These are phyloP conservation scores for Montipora efflorescens DNA, from an alignment of 64 coral and sea anemone genomes.

Conservation along the genomic window DNA sequence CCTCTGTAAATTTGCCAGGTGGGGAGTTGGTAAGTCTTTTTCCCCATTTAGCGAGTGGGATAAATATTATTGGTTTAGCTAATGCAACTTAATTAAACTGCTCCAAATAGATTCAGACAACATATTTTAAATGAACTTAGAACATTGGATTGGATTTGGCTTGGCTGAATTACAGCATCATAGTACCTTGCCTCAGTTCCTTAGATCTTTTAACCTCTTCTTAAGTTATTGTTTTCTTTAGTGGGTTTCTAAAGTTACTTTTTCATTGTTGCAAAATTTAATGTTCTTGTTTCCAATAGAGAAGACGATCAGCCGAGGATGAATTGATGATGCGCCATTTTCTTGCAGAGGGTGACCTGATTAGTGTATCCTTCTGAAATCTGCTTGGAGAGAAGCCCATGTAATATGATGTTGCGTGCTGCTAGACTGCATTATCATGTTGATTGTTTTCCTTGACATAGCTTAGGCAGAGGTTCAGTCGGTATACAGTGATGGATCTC, in stretches of 20 bases:
- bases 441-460: constrained; percentile 14
- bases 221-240: no score
- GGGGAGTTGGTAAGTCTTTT: constrained; percentile 86
- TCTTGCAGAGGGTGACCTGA: constrained; percentile 95
- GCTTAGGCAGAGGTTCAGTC: constrained; percentile 97
- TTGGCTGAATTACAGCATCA: no score
- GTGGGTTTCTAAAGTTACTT: background rate
- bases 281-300: constrained; percentile 37
- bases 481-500: constrained; percentile 86
- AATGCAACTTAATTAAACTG: no score
- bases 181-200: no score
- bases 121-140: no score
- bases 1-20: constrained; percentile 95
- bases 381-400: background rate
- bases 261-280: background rate
- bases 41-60: no score
- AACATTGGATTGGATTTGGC: no score
- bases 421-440: background rate
- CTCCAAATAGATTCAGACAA: background rate
- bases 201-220: no score
- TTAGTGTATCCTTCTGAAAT: constrained; percentile 93
- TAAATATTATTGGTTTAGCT: no score
- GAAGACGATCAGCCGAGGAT: constrained; percentile 93
- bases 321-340: constrained; percentile 98
- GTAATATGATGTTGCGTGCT: background rate